Evolutionary conservation across 2,888 invertebrate genomes (phyloP), one percentile per base, ranked within the genome.

Genomic region (Brenthis hecate): DNA sequence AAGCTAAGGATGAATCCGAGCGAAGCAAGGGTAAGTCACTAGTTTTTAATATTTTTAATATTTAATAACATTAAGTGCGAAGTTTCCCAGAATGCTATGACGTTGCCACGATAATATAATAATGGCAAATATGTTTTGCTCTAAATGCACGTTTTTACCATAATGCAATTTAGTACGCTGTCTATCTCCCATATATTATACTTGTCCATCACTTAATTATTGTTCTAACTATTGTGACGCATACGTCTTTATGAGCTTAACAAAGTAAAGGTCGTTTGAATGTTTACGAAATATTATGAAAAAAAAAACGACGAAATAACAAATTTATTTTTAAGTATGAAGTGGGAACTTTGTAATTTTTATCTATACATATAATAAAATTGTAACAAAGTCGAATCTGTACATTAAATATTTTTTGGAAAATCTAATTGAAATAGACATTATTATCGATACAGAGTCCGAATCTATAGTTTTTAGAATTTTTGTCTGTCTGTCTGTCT

Each of bases 81-180:
- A 43, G 36, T 43, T 43, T 11, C 36, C 36, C 36, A 36, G 11
- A 43, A 28, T 68, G 60, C 65, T 63, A 62, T 65, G 68, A 63
- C 57, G 56, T 43, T 16, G 58, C 48, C 50, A 36, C 43, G 72
- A 73, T 72, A 74, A 75, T 56, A 70, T 43, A 53, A 68, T 69
- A 64, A 65, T 74, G 69, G 66, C 67, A 73, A 78, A 73, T 72
- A 73, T 73, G 73, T 77, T 73, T 74, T 73, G 65, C 69, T 73
- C 66, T 60, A 54, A 54, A 54, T 14, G 75, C 83, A 85, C 84
- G 85, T 85, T 77, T 74, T 75, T 82, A 76, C 2, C 53, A 61
- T 68, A 75, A 82, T 73, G 67, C 74, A 60, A 79, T 77, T 80
- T 72, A 69, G 66, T 73, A 74, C 68, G 74, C 76, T 80, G 79